These are phyloP conservation scores for Crotalus horridus DNA, from an alignment of 2,113 vertebrate genomes.

Conservation along the genomic window DNA sequence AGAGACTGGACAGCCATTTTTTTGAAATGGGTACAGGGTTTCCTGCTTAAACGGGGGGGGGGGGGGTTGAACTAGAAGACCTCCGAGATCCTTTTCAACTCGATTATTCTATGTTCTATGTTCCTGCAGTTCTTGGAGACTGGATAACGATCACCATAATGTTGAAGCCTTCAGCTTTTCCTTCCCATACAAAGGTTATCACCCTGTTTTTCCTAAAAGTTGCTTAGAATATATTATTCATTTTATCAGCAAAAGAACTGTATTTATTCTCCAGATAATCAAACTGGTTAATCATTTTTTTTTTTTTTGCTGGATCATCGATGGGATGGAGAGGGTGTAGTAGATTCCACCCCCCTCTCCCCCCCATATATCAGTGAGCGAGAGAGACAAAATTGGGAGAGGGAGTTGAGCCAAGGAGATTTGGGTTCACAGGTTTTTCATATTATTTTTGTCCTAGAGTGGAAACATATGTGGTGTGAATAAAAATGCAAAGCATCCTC, in stretches of 20 bases:
- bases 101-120: not conserved
- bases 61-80: not conserved
- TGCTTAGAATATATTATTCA: too few species aligned
- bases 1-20: not conserved
- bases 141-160: not conserved
- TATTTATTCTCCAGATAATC: not conserved
- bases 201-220: not conserved
- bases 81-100: not conserved
- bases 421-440: constrained; percentile 56
- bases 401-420: constrained; percentile 40
- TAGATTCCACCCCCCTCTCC: not conserved
- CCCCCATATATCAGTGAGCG: not conserved
- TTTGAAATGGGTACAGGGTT: not conserved
- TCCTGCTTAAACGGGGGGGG: not conserved
- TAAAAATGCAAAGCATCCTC: constrained; percentile 51
- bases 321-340: not conserved
- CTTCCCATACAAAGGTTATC: not conserved
- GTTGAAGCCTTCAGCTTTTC: not conserved
- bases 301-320: not conserved
- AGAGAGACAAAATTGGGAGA: not conserved
- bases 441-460: constrained; percentile 48
- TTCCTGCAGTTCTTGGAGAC: not conserved
- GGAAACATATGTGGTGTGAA: constrained; percentile 60
- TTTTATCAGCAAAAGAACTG: not conserved
- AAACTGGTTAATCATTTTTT: not conserved